Percentiles rank a stretch among this genome's conserved stretches.
Conservation (phyloP, 2,888 invertebrate species). For the Sepiola atlantica region DNA sequence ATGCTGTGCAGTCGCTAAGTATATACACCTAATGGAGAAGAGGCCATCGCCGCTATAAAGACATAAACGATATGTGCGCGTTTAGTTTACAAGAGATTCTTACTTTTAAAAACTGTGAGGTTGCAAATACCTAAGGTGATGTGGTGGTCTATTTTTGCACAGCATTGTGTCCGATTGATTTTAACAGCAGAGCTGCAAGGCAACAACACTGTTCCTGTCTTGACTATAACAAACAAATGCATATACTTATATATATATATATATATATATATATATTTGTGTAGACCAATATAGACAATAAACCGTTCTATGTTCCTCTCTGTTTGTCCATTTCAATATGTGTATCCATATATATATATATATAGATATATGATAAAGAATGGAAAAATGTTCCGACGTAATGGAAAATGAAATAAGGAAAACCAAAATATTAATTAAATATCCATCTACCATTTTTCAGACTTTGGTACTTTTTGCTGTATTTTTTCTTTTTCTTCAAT, state of each 20-base stretch:
- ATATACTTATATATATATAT: neutral
- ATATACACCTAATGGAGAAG: slow-evolving; percentile 6
- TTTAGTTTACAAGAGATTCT: slow-evolving; percentile 23
- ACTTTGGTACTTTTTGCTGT: too few species aligned
- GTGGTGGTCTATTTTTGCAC: neutral
- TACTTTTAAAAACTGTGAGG: neutral
- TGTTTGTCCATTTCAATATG: too few species aligned
- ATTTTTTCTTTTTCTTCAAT: too few species aligned
- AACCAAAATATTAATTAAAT: too few species aligned
- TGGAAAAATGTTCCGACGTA: too few species aligned
- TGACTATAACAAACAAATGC: neutral
- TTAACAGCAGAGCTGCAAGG: slow-evolving; percentile 12
- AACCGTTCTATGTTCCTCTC: too few species aligned
- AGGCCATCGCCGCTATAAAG: neutral
- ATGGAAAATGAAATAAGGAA: too few species aligned
- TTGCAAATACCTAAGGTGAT: slow-evolving; percentile 32
- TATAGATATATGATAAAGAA: too few species aligned
- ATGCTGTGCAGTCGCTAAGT: slow-evolving; percentile 14
- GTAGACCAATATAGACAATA: neutral
- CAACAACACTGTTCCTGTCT: slow-evolving; percentile 12
- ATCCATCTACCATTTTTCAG: too few species aligned
- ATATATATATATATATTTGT: neutral
- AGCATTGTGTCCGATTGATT: slow-evolving; percentile 11
- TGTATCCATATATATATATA: too few species aligned
- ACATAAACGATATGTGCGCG: neutral